Conservation (phyloP, 2,797 vertebrate genomes). For the Cossypha dichroa region DNA sequence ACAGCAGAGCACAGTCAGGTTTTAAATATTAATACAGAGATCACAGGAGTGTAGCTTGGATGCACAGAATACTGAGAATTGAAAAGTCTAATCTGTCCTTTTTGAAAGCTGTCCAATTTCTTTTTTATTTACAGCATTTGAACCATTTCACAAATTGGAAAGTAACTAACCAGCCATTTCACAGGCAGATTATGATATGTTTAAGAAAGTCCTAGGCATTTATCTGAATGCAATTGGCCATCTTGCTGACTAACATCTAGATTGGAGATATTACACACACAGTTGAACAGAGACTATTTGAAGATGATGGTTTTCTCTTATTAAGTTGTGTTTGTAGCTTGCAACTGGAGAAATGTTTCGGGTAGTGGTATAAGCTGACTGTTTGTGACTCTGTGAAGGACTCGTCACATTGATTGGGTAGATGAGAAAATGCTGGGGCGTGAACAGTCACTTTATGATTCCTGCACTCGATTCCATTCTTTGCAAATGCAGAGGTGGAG, state of each 20-base stretch:
- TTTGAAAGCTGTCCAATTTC: slow-evolving; percentile 65
- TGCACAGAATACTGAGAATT: slow-evolving; percentile 22
- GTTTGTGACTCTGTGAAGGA: not conserved
- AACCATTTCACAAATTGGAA: slow-evolving; percentile 70
- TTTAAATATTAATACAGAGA: slow-evolving; percentile 45
- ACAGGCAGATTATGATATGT: slow-evolving; percentile 61
- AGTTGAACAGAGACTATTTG: slow-evolving; percentile 32
- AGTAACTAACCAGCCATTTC: slow-evolving; percentile 54
- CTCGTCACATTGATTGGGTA: not conserved
- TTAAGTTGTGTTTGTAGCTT: not conserved
- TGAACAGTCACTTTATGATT: not conserved
- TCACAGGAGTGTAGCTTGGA: slow-evolving; percentile 31
- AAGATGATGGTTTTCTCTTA: slow-evolving; percentile 16
- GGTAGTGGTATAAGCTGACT: not conserved
- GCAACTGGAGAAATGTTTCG: not conserved
- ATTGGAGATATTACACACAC: slow-evolving; percentile 13
- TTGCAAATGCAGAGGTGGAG: not conserved
- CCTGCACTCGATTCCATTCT: not conserved
- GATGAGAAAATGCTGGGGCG: not conserved
- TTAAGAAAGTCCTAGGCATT: slow-evolving; percentile 51
- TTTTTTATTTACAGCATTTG: slow-evolving; percentile 66
- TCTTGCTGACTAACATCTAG: slow-evolving; percentile 34
- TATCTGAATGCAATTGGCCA: slow-evolving; percentile 32
- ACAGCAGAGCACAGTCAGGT: not conserved
- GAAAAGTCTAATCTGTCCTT: slow-evolving; percentile 57